Evolutionary conservation across 2,888 invertebrate genomes (phyloP).

Genomic region (Tenthredo mesomela): DNA sequence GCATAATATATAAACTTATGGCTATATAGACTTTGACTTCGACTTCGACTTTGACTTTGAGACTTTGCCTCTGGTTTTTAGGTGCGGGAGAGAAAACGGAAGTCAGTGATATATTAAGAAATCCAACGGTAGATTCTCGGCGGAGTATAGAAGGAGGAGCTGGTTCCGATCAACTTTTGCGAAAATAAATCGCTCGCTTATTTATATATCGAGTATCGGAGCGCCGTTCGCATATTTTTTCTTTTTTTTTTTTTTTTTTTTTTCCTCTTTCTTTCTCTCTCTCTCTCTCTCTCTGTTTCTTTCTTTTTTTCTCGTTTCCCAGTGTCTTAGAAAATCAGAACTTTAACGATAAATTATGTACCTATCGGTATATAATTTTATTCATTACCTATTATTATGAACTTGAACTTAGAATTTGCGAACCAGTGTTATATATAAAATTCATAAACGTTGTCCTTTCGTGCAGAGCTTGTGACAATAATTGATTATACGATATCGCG

Average conservation of each 20-base stretch:
- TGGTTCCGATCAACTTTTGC: not conserved
- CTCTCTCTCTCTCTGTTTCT: too few relatives aligned
- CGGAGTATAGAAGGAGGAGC: not conserved
- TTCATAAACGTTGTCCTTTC: not conserved
- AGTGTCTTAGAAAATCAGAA: too few relatives aligned
- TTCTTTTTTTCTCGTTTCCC: too few relatives aligned
- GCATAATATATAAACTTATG: not conserved
- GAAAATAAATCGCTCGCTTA: not conserved
- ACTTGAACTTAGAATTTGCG: not conserved
- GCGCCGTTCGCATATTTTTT: too few relatives aligned
- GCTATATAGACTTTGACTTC: not conserved
- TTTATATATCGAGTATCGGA: not conserved
- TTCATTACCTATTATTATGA: not conserved
- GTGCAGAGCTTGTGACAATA: not conserved
- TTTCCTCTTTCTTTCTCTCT: too few relatives aligned
- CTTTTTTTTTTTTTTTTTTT: too few relatives aligned
- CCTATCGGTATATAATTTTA: too few relatives aligned
- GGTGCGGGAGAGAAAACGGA: not conserved
- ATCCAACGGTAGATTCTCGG: not conserved
- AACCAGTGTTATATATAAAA: not conserved
- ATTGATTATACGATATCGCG: not conserved
- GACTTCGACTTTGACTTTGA: not conserved
- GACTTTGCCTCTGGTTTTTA: not conserved
- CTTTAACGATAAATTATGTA: too few relatives aligned
- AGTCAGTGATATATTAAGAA: constrained; percentile 27